These are phyloP conservation scores for Brachionus plicatilis DNA, from an alignment of 1,140 invertebrate species.

Conservation along the genomic window DNA sequence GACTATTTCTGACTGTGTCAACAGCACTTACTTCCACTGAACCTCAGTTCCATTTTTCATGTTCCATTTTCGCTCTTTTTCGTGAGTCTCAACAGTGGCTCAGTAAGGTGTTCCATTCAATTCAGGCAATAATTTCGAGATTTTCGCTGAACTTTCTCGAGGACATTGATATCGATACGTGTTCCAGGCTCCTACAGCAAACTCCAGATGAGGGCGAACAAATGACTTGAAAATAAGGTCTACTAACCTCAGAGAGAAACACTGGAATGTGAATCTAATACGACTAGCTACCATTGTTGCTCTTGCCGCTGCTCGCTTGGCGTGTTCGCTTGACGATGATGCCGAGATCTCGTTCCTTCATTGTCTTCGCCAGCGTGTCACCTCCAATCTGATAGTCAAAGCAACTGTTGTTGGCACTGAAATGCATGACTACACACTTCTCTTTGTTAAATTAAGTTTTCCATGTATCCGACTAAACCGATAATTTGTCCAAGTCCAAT, in stretches of 20 bases:
- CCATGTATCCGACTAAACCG: not conserved
- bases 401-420: not conserved
- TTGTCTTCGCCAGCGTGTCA: not conserved
- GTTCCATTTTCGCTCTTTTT: too few relatives aligned
- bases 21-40: too few relatives aligned
- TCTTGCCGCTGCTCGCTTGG: too few relatives aligned
- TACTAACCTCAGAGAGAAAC: not conserved
- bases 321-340: too few relatives aligned
- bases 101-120: not conserved
- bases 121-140: not conserved
- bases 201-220: not conserved
- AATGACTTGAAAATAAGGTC: not conserved
- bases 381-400: not conserved
- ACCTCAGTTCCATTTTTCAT: too few relatives aligned
- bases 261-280: not conserved
- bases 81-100: too few relatives aligned
- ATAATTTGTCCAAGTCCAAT: not conserved
- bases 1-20: too few relatives aligned
- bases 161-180: not conserved
- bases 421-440: not conserved
- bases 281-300: not conserved
- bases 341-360: not conserved
- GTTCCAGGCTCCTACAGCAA: not conserved
- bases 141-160: not conserved
- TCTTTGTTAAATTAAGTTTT: not conserved